These are phyloP conservation scores for Marmota monax DNA, from an alignment of 2,113 vertebrate genomes.

Conservation along the genomic window DNA sequence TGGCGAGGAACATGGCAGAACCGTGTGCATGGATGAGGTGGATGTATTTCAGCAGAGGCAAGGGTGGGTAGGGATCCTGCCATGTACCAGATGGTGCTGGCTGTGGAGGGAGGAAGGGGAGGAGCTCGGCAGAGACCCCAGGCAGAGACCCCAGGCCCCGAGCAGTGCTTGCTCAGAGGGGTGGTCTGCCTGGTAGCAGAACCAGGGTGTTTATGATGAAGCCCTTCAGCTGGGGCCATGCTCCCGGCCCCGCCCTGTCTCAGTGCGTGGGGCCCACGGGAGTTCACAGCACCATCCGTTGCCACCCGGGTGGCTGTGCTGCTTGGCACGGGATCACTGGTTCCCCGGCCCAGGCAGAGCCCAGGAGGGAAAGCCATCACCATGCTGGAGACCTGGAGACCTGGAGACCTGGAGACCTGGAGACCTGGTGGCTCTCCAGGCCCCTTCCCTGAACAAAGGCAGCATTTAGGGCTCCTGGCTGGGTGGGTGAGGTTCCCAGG, in stretches of 20 bases:
- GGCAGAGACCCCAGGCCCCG: background rate
- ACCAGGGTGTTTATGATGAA: background rate
- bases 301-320: background rate
- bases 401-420: no score
- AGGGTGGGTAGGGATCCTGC: background rate
- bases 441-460: background rate
- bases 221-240: background rate
- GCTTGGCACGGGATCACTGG: background rate
- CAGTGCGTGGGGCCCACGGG: background rate
- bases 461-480: conserved; percentile 48
- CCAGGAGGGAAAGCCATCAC: conserved; percentile 27
- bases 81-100: background rate
- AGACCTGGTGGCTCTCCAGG: conserved; percentile 53
- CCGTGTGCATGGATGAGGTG: background rate
- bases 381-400: no score
- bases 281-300: background rate
- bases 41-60: background rate
- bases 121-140: background rate
- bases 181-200: background rate
- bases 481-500: background rate
- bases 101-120: no score
- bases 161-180: background rate
- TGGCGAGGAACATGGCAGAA: background rate
- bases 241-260: accelerated
- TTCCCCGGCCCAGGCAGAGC: background rate